phyloP scores from a whole-genome alignment of 2,113 vertebrate genomes.

The Sylvia atricapilla region DNA sequence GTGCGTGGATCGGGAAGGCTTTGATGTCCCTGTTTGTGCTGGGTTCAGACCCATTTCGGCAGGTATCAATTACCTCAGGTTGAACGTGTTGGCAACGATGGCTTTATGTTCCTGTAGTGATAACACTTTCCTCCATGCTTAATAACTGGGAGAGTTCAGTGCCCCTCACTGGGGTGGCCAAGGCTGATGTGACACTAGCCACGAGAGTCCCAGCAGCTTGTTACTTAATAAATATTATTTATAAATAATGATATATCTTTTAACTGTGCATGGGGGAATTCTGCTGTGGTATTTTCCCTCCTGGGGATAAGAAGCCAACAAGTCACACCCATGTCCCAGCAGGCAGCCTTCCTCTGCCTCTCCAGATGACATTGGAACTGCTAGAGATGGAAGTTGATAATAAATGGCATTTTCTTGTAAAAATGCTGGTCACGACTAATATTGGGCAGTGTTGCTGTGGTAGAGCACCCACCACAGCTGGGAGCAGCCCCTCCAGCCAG shows the following conservation, averaged over 20 bases:
- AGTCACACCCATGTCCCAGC: not conserved
- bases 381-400: not conserved
- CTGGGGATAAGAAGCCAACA: not conserved
- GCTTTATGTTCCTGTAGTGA: not conserved
- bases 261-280: not conserved
- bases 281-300: not conserved
- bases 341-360: not conserved
- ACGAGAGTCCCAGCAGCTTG: accelerated
- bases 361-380: not conserved
- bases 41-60: not conserved
- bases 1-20: not conserved
- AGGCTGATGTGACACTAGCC: not conserved
- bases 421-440: not conserved
- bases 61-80: not conserved
- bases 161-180: not conserved
- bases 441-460: not conserved
- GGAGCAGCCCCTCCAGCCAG: not conserved
- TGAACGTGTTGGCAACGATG: not conserved
- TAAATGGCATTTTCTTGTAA: not conserved
- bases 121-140: not conserved
- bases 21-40: not conserved
- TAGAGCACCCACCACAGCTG: not conserved
- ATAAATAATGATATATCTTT: not conserved
- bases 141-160: not conserved
- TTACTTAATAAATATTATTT: not conserved